Base-by-base conservation (phyloP, 1,140 invertebrate species). In the Frieseomelitta varia region DNA sequence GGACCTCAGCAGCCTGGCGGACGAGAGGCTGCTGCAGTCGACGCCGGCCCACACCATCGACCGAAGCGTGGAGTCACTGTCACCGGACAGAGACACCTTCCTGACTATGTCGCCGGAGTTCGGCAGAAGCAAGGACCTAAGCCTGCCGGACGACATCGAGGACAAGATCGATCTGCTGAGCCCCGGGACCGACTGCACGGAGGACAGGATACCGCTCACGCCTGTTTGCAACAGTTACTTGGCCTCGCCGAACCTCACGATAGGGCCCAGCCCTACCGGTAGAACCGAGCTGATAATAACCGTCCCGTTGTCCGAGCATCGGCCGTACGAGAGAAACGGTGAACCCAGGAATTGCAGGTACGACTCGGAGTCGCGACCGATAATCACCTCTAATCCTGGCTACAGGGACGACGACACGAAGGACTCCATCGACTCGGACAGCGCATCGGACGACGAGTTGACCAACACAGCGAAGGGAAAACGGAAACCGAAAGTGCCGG, bases 401-500 rank as follows among this genome's bases (percentile, higher is more conserved):
- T 89, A 86, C n/a, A 77, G 53, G 8, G 76, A 78, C 0, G 58
- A 87, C 63, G 84, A 88, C 61, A 73, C 71, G 3, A 12, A 53
- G 0, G 73, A 89, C 17, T 87, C 85, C 0, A 79, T 87, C 61
- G 79, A 90, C 17, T 86, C 85, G 0, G 77, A 88, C 1, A 86
- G 75, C 12, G 27, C 39, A 0, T 21, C 30, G 34, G 76, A 63
- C 0, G 68, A 82, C 21, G 77, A 68, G 0, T 65, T 19, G 0
- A n/a, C 24, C 2, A 58, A 34, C 10, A 19, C 34, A 0, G 53
- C 4, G 15, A 75, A 81, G 4, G 27, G 24, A 0, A 72, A 84
- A 12, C 81, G 88, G 12, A 96, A 95, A 88, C 94, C 96, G 0
- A 94, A 95, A 51, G 96, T 97, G 39, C 97, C 97, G 0, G 97